Conservation (phyloP, 2,113 vertebrate genomes). For the Pipra filicauda region DNA sequence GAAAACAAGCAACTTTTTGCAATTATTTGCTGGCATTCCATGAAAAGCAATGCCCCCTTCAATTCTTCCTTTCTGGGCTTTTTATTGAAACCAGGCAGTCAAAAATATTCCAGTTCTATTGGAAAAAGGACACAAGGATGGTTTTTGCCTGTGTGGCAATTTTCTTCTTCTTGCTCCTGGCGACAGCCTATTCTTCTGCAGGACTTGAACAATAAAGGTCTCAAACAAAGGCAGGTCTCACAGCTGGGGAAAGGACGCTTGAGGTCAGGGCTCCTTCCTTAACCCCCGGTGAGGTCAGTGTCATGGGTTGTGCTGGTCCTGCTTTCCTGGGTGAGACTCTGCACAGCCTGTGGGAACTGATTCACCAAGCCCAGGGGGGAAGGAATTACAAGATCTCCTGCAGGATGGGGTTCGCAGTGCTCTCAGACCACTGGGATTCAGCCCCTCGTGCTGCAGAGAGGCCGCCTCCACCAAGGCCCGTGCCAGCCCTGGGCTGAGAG, state of each 20-base stretch:
- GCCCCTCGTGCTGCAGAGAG: background rate
- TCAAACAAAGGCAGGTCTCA: background rate
- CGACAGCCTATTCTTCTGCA: conserved; percentile 13
- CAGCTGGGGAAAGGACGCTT: conserved; percentile 7
- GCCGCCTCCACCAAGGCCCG: background rate
- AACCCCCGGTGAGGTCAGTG: background rate
- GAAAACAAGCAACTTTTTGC: conserved; percentile 8
- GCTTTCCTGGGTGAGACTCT: background rate
- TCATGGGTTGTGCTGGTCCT: background rate
- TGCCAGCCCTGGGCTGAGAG: background rate
- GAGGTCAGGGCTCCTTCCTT: conserved; percentile 6
- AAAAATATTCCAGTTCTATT: conserved; percentile 11
- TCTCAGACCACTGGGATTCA: background rate
- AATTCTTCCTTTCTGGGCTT: background rate
- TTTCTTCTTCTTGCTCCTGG: background rate
- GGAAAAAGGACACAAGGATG: conserved; percentile 27
- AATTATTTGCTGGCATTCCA: conserved; percentile 24
- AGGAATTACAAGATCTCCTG: background rate
- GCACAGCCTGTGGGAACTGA: background rate
- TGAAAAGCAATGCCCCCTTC: conserved; percentile 38
- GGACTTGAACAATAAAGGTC: conserved; percentile 26
- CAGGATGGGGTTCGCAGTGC: background rate
- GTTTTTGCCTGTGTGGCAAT: conserved; percentile 29
- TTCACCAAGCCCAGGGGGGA: background rate
- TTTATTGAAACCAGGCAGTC: conserved; percentile 48